phyloP scores from a whole-genome alignment of 1,140 invertebrate species.

The Neodiprion virginianus region DNA sequence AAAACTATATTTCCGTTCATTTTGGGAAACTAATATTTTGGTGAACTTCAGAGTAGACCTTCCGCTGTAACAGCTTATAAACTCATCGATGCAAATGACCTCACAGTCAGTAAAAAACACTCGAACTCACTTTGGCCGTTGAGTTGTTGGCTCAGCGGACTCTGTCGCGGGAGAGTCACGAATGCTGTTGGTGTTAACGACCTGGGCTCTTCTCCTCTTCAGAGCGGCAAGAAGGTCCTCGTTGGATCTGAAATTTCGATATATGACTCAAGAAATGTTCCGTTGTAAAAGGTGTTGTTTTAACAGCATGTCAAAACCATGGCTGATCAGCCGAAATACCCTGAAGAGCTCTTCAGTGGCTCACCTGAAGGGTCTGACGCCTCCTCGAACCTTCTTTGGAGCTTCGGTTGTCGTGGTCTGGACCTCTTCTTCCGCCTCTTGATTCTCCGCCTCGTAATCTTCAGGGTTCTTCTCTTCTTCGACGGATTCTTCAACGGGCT shows the following conservation, averaged over 20 bases:
- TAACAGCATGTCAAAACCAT: too few species aligned
- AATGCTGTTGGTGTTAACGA: conserved; percentile 29
- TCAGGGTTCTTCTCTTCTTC: conserved; percentile 58
- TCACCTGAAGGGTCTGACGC: conserved; percentile 63
- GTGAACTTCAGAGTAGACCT: neutral
- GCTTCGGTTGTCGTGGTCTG: conserved; percentile 71
- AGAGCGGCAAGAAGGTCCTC: conserved; percentile 74
- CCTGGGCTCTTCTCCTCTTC: conserved; percentile 70
- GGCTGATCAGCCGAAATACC: too few species aligned
- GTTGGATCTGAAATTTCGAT: conserved; percentile 72
- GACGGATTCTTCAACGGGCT: conserved; percentile 39
- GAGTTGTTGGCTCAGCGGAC: conserved; percentile 35
- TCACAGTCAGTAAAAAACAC: neutral
- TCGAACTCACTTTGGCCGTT: conserved; percentile 42
- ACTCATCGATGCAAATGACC: neutral
- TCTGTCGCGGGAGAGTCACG: conserved; percentile 32
- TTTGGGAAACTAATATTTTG: neutral
- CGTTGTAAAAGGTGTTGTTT: too few species aligned
- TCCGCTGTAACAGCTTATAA: too few species aligned
- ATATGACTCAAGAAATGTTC: neutral
- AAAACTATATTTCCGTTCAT: too few species aligned
- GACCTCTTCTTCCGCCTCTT: conserved; percentile 54
- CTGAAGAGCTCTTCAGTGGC: neutral
- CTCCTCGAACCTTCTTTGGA: conserved; percentile 66
- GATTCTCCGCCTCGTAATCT: conserved; percentile 51